Conservation (phyloP, 2,797 vertebrate genomes). For the Choloepus didactylus region DNA sequence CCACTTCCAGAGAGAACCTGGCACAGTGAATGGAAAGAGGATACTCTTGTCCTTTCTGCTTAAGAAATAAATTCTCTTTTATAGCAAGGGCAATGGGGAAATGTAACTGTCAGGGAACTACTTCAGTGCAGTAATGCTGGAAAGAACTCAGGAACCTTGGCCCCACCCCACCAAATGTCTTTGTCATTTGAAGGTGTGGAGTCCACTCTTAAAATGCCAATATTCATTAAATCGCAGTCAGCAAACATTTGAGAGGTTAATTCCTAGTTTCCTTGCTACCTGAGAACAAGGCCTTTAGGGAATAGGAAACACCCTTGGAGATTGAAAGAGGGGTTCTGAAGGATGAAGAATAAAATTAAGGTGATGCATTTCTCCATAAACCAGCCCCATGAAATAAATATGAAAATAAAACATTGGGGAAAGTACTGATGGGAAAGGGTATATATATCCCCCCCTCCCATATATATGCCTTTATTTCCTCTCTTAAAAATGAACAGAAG, state of each 20-base stretch:
- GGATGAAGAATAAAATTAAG: conserved; percentile 41
- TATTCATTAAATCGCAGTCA: not conserved
- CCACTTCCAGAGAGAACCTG: not conserved
- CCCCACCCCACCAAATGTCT: not conserved
- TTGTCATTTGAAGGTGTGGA: conserved; percentile 21
- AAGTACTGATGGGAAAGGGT: conserved; percentile 2
- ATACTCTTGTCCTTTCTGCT: not conserved
- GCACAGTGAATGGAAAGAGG: conserved; percentile 1
- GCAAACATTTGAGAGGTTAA: conserved; percentile 5
- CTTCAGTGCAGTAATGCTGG: not conserved
- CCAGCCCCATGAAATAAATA: not conserved
- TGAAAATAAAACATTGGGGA: not conserved
- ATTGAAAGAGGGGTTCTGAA: not conserved
- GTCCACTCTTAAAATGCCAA: not conserved
- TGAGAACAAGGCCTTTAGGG: conserved; percentile 31
- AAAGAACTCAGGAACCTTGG: conserved; percentile 39
- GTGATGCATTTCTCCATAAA: not conserved
- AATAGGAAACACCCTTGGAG: not conserved
- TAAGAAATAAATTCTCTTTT: conserved; percentile 39
- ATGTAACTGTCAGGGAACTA: not conserved
- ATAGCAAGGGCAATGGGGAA: not conserved
- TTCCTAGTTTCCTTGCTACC: conserved; percentile 19
- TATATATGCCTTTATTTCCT: not conserved
- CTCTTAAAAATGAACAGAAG: conserved; percentile 29
- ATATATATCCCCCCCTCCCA: not conserved